Percentiles rank a stretch among this genome's conserved stretches.
Evolutionary conservation across 2,888 invertebrate genomes (phyloP).

Genomic region (Latheticus oryzae): DNA sequence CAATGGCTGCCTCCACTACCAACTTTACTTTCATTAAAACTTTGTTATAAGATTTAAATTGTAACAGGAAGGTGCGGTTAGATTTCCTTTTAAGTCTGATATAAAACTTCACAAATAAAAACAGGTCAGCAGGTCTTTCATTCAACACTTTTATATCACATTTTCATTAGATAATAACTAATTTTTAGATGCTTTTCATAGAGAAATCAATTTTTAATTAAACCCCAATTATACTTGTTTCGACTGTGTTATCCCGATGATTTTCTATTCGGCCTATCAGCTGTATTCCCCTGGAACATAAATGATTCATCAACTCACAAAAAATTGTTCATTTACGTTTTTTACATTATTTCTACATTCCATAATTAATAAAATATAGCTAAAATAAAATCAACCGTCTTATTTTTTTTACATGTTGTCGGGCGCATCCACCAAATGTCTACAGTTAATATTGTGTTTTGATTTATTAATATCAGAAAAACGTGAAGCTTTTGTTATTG

Average conservation of each 20-base stretch:
- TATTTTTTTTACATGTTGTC: no score
- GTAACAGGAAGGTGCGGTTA: conserved; percentile 52
- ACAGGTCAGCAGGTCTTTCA: conserved; percentile 18
- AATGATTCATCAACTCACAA: background rate
- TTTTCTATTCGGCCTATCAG: background rate
- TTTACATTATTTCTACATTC: background rate
- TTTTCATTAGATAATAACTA: conserved; percentile 22
- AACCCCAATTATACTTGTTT: no score
- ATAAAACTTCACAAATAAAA: conserved; percentile 37
- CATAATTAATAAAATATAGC: background rate
- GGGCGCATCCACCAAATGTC: conserved; percentile 6
- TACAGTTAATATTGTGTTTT: no score
- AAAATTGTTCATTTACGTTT: background rate
- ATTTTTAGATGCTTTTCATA: background rate
- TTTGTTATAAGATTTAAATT: conserved; percentile 58
- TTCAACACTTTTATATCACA: conserved; percentile 24
- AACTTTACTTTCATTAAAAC: conserved; percentile 59
- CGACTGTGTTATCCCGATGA: no score
- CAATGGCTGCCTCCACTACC: conserved; percentile 53
- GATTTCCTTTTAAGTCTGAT: conserved; percentile 33
- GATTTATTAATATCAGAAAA: background rate
- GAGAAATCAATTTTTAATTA: no score
- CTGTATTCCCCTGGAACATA: no score
- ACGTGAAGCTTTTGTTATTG: background rate
- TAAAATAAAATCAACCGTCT: background rate